Percentiles rank a stretch among this genome's conserved stretches.
Evolutionary conservation across 2,113 vertebrate genomes (phyloP).

Genomic region (Oxygymnocypris stewartii): DNA sequence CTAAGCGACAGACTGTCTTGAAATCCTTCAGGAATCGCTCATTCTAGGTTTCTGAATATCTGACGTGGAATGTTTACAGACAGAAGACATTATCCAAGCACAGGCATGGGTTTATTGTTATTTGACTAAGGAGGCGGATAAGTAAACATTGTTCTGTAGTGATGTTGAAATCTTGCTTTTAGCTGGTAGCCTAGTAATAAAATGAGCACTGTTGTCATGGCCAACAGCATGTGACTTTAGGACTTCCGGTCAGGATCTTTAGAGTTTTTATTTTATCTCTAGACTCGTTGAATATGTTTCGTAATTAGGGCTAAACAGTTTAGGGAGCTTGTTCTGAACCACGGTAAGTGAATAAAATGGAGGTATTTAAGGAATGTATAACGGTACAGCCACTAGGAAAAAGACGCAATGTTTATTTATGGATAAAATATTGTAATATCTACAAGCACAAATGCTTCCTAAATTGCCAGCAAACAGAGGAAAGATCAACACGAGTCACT

Average conservation of each 20-base stretch:
- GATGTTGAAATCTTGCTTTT: neutral
- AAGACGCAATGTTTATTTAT: neutral
- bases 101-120: neutral
- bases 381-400: neutral
- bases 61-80: neutral
- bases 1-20: slow-evolving; percentile 49
- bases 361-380: neutral
- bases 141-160: neutral
- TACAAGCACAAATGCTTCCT: neutral
- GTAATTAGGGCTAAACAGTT: neutral
- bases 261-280: neutral
- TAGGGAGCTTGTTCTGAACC: neutral
- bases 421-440: neutral
- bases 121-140: neutral
- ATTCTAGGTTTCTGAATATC: neutral
- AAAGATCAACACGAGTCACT: neutral
- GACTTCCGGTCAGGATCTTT: neutral
- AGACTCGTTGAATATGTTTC: neutral
- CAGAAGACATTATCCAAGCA: neutral
- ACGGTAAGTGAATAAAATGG: neutral
- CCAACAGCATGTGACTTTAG: slow-evolving; percentile 6
- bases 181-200: neutral
- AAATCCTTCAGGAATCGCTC: slow-evolving; percentile 10
- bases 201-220: neutral
- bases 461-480: neutral